A percentile compares a stretch with the other conserved stretches of the same genome.
Evolutionary conservation across 2,888 invertebrate genomes (phyloP).

Genomic region (Alitta virens): DNA sequence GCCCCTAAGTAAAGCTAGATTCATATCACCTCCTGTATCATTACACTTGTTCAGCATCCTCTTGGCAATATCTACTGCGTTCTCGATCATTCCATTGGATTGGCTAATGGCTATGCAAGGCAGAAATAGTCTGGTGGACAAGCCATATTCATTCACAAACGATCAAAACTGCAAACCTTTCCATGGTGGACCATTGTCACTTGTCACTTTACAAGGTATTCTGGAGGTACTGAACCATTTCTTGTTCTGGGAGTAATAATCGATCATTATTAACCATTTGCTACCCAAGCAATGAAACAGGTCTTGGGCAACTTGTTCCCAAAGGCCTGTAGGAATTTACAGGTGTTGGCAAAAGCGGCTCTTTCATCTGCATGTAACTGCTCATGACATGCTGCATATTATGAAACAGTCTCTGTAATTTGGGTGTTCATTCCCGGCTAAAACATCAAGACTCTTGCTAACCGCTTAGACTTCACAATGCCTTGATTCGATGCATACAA

Average conservation of each 20-base stretch:
- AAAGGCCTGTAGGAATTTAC: conserved; percentile 2
- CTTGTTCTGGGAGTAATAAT: conserved; percentile 4
- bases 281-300: conserved; percentile 2
- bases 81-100: too few species aligned
- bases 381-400: conserved; percentile 10
- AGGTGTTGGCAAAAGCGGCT: neutral
- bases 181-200: too few species aligned
- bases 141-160: too few species aligned
- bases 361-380: neutral
- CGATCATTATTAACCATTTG: conserved; percentile 2
- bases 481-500: neutral
- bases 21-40: too few species aligned
- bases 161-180: too few species aligned
- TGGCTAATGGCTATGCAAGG: too few species aligned
- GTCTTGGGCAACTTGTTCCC: conserved; percentile 4
- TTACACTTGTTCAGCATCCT: too few species aligned
- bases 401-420: neutral
- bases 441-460: conserved; percentile 9
- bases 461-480: neutral
- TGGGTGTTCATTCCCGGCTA: conserved; percentile 13
- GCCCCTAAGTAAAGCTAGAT: too few species aligned
- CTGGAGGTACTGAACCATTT: too few species aligned
- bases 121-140: too few species aligned
- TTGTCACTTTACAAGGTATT: too few species aligned
- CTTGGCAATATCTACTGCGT: too few species aligned